Base-by-base conservation (phyloP, 2,888 invertebrate species). In the Rotaria magnacalcarata region DNA sequence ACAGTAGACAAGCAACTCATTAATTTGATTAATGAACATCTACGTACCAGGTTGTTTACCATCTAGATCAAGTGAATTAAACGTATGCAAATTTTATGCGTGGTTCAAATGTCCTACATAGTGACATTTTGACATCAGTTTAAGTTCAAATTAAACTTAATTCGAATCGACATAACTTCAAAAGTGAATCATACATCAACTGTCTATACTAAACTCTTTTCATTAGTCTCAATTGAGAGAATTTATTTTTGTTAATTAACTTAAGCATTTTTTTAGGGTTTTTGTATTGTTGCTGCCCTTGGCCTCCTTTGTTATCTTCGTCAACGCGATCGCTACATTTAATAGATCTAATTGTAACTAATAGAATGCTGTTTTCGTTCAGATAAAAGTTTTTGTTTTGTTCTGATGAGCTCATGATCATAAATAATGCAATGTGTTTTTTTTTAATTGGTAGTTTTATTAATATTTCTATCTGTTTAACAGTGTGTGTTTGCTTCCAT, bases 301-400 rank as follows among this genome's bases (percentile, higher is more conserved):
- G 80, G 80, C n/a, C n/a, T 80, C 47, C 47, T 80, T 80, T 80
- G 80, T 34, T 80, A 47, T 80, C 80, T 80, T 43, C 80, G 80
- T 24, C 80, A 80, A 80, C 80, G 80, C 14, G 80, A 80, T n/a
- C 47, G 47, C 14, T 80, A 80, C 14, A 47, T 43, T 24, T 47
- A 4, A 43, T 43, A 80, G 10, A 80, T 47, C 47, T 80, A 21
- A n/a, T 34, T 34, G 19, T 19, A 19, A 19, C 34, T 19, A 16
- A 19, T 16, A 41, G 11, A 19, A 27, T 19, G 16, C 34, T 67
- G 7, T 67, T 34, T 4, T 41, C 34, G 67, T 67, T 67, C 67
- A 67, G 67, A 67, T 67, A 67, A 67, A 34, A 6, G 4, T 34
- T 19, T 6, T 34, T 67, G 16, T 16, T 27, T 34, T 34, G 6